A percentile compares a stretch with the other conserved stretches of the same genome.
phyloP scores from a whole-genome alignment of 2,797 vertebrate species.

The Syndactyla subalaris region DNA sequence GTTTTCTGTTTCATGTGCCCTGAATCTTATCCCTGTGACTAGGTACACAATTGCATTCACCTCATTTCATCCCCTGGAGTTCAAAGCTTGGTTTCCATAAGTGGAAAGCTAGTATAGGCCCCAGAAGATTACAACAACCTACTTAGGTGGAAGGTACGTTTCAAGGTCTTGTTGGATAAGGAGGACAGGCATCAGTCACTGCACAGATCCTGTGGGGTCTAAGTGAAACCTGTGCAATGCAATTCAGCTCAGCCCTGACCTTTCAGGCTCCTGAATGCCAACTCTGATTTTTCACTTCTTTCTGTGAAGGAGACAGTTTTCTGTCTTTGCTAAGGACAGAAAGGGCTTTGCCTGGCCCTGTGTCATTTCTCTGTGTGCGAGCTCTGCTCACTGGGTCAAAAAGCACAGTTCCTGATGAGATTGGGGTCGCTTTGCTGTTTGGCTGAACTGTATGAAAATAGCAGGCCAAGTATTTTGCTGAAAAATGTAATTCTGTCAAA shows the following conservation, averaged over 20 bases:
- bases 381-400: neutral
- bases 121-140: conserved; percentile 47
- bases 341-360: no score
- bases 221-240: neutral
- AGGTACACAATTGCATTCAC: neutral
- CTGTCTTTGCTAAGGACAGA: neutral
- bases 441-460: neutral
- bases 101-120: conserved; percentile 30
- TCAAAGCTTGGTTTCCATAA: conserved; percentile 26
- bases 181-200: neutral
- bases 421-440: neutral
- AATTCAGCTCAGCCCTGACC: neutral
- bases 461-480: neutral
- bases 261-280: neutral
- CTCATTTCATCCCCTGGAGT: conserved; percentile 22
- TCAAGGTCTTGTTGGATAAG: conserved; percentile 40
- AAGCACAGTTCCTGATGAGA: neutral
- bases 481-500: neutral
- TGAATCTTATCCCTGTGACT: neutral
- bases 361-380: neutral
- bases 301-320: neutral
- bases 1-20: neutral
- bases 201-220: neutral
- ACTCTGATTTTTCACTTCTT: neutral
- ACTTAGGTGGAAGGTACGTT: neutral